Evolutionary conservation across 2,113 vertebrate species (phyloP), one percentile per base, ranked within the genome.

Genomic region (Carettochelys insculpta): DNA sequence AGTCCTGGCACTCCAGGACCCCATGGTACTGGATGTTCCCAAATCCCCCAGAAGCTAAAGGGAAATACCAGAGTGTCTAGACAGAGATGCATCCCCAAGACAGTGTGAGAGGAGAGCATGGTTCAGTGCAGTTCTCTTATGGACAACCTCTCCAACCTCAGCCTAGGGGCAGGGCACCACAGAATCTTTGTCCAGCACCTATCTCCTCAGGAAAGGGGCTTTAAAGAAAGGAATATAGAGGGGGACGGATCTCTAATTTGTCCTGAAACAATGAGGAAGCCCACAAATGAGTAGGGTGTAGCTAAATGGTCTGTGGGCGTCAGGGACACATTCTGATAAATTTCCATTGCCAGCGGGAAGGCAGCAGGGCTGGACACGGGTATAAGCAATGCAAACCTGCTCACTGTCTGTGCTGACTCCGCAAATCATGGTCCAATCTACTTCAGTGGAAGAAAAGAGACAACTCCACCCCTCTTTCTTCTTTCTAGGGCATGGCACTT

Each of bases 21-120:
- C 17, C 17, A 5, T 11, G 3, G 17, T 76, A 0, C 0, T 0
- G n/a, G 48, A 68, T 68, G 45, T 89, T 91, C n/a, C 19, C 80
- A 77, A 95, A 80, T 12, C 58, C 13, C 0, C 0, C 4, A 6
- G 20, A 65, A 51, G 43, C 77, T 68, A 34, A 50, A 82, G 88
- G 77, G 43, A n/a, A 61, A 5, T 17, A 5, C 9, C 3, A 51
- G 19, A 10, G 19, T 10, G 19, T 38, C 34, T 68, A 68, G 61
- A 68, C 17, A 5, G n/a, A 19, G 17, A 68, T 38, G n/a, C n/a
- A 38, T 38, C n/a, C 34, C 61, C 61, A 38, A 68, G 34, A 61
- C 3, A 61, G 31, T 34, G 7, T 61, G 58, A 61, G 54, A 56
- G 31, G 16, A 65, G 34, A 34, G 34, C 10, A 17, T 22, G 61